Evolutionary conservation across 2,113 vertebrate species (phyloP).

Genomic region (Chiloscyllium plagiosum): DNA sequence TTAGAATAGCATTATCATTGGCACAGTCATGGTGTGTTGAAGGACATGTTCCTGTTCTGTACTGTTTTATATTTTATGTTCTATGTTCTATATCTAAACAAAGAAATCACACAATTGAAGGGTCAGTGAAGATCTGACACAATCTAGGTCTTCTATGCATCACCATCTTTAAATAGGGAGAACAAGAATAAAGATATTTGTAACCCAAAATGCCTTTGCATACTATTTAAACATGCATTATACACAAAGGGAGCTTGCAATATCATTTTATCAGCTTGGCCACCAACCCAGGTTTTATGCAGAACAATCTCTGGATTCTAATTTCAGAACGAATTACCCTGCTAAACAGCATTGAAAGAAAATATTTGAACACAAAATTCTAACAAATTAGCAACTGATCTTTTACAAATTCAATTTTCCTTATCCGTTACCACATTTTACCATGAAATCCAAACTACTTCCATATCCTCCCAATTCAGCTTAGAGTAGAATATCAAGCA

Average conservation of each 20-base stretch:
- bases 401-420: constrained; percentile 10
- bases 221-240: not conserved
- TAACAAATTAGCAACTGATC: not conserved
- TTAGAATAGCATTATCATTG: too few species aligned
- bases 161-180: not conserved
- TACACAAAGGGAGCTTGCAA: not conserved
- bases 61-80: too few species aligned
- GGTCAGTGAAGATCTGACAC: not conserved
- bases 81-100: not conserved
- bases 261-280: not conserved
- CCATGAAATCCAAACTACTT: not conserved
- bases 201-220: not conserved
- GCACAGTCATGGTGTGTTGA: too few species aligned
- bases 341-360: not conserved
- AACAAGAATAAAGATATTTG: not conserved
- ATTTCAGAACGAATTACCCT: not conserved
- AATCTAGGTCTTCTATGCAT: not conserved
- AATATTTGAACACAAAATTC: not conserved
- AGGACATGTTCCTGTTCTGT: too few species aligned
- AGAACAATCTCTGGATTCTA: not conserved
- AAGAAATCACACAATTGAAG: not conserved
- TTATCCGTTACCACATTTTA: not conserved
- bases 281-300: not conserved
- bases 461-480: not conserved
- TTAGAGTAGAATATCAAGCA: not conserved